Conservation (phyloP, 2,888 invertebrate species). For the Drosophila leonis region DNA sequence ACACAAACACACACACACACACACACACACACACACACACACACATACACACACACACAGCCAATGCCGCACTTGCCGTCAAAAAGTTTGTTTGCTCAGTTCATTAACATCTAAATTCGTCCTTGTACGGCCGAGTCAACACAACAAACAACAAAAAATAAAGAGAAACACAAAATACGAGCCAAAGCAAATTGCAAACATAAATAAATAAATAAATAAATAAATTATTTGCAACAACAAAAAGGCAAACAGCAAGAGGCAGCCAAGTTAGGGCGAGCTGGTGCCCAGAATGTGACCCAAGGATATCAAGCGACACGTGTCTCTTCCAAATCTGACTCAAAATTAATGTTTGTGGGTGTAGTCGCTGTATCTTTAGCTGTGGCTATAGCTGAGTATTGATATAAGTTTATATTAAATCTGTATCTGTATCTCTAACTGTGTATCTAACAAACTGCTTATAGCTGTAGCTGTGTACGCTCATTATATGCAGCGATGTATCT, state of each 20-base stretch:
- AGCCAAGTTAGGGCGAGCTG: constrained; percentile 39
- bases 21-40: constrained; percentile 28
- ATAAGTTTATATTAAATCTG: neutral
- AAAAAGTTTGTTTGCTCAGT: constrained; percentile 73
- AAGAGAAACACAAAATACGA: constrained; percentile 17
- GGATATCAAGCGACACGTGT: constrained; percentile 51
- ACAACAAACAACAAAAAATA: constrained; percentile 16
- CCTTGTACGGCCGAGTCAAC: constrained; percentile 56
- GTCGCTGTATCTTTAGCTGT: neutral
- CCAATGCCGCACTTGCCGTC: constrained; percentile 59
- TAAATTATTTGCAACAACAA: constrained; percentile 65
- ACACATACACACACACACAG: constrained; percentile 21
- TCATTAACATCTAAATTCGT: constrained; percentile 76
- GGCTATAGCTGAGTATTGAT: neutral
- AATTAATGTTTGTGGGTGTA: constrained; percentile 6
- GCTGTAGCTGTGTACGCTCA: neutral
- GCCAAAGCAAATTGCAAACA: constrained; percentile 64
- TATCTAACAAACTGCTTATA: no score
- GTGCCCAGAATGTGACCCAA: constrained; percentile 34
- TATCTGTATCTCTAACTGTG: neutral
- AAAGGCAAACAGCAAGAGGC: constrained; percentile 18
- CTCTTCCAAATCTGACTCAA: constrained; percentile 6
- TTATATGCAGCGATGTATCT: neutral
- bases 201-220: constrained; percentile 52
- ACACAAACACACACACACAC: constrained; percentile 21